phyloP scores from a whole-genome alignment of 2,888 invertebrate species.

The Ferdinandea cuprea region DNA sequence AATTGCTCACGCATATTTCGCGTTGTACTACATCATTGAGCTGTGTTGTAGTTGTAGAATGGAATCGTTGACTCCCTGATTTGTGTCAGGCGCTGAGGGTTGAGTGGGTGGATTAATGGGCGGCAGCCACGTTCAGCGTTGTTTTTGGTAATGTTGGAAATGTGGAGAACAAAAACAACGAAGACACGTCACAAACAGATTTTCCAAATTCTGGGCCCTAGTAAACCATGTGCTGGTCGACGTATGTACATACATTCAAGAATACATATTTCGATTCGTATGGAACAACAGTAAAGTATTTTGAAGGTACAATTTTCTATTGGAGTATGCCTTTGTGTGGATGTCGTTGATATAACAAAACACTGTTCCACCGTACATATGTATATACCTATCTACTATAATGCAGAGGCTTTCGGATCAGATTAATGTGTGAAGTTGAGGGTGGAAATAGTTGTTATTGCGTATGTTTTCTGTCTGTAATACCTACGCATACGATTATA shows the following conservation, averaged over 20 bases:
- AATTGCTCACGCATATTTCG: conserved; percentile 57
- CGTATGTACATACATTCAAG: conserved; percentile 10
- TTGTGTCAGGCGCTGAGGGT: conserved; percentile 50
- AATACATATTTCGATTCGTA: conserved; percentile 8
- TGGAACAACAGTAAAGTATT: conserved; percentile 40
- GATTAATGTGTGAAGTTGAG: conserved; percentile 38
- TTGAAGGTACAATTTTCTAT: conserved; percentile 15
- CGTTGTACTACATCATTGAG: conserved; percentile 42
- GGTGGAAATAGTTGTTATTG: conserved; percentile 49
- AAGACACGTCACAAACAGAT: conserved; percentile 67
- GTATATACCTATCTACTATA: background rate
- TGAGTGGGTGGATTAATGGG: conserved; percentile 68
- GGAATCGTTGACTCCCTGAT: conserved; percentile 61
- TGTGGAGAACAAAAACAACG: conserved; percentile 59
- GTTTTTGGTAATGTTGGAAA: conserved; percentile 53
- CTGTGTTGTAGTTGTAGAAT: conserved; percentile 49
- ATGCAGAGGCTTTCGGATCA: conserved; percentile 15
- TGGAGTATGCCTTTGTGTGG: conserved; percentile 21
- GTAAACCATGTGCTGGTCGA: conserved; percentile 44
- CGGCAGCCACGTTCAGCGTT: conserved; percentile 52
- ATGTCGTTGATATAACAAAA: conserved; percentile 19
- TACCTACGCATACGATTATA: conserved; percentile 7
- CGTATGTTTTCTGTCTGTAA: conserved; percentile 33
- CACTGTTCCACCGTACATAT: conserved; percentile 14
- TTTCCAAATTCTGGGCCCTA: conserved; percentile 53